Evolutionary conservation across 2,113 vertebrate genomes (phyloP), one percentile per base, ranked within the genome.

Genomic region (Lamprologus tigripictilis): DNA sequence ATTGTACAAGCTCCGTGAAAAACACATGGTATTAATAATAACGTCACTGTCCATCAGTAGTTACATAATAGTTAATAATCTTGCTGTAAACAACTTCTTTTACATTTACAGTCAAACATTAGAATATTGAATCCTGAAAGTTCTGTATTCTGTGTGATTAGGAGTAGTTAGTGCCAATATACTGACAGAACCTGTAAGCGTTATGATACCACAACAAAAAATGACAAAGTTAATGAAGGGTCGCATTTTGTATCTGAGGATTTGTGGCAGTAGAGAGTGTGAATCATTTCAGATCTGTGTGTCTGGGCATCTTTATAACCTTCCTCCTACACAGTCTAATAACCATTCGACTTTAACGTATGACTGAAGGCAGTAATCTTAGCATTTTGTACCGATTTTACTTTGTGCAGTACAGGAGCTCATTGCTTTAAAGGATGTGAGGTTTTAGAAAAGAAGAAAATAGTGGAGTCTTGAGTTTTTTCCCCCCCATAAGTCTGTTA

Each of bases 1-100:
- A 45, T 45, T 73, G 0, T 47, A 31, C 14, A 2, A 28, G 23
- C 14, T 76, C 0, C 42, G 16, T 76, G 26, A 49, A n/a, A 49
- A 28, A 28, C 71, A 49, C 42, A 4, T 0, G 6, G 16, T 47
- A 47, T 31, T 13, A 31, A 78, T 49, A 78, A 78, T 78, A 12
- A 31, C 2, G 14, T 45, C 71, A 78, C 26, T 78, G 45, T 31
- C 23, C 45, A 51, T 78, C 10, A 19, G 26, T n/a, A 78, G 16
- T 78, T 19, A 17, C 3, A 9, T 16, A 31, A 31, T 49, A 28
- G 26, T 76, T 49, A 26, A 1, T 19, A 76, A 76, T 47, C 4
- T 76, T 49, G 4, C 4, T 49, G 9, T 61, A 61, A 61, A 61
- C 57, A 61, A 33, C 57, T 6, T 71, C 13, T 71, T 71, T 71